Conservation (phyloP, 2,113 vertebrate genomes). For the Vulpes lagopus region DNA sequence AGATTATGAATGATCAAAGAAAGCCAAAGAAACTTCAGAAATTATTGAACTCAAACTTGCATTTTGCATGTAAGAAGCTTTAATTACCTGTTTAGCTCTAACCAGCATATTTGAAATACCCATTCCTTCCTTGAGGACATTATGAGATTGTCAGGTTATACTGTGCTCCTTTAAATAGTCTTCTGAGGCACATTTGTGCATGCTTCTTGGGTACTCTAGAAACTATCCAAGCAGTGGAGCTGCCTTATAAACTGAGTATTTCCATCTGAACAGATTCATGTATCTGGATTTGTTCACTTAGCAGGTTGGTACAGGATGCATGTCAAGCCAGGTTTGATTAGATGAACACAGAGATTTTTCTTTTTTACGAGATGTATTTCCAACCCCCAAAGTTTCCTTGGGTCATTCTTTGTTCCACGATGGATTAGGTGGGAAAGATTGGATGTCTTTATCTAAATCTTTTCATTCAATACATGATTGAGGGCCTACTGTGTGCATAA, state of each 20-base stretch:
- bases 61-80: neutral
- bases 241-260: neutral
- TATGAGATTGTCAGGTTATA: neutral
- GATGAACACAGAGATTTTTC: neutral
- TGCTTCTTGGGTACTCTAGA: neutral
- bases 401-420: neutral
- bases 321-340: neutral
- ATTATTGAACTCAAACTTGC: neutral
- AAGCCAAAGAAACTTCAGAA: neutral
- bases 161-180: neutral
- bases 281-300: neutral
- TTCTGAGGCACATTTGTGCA: neutral
- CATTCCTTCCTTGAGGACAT: neutral
- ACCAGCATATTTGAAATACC: neutral
- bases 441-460: neutral
- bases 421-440: neutral
- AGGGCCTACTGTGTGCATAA: neutral
- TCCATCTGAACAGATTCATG: neutral
- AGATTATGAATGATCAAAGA: slow-evolving; percentile 4
- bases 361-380: neutral
- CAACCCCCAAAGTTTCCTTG: neutral
- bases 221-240: neutral
- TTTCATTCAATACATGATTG: neutral
- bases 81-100: slow-evolving; percentile 6
- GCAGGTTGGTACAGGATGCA: neutral